Evolutionary conservation across 2,113 vertebrate species (phyloP).

Genomic region (Caloenas nicobarica): DNA sequence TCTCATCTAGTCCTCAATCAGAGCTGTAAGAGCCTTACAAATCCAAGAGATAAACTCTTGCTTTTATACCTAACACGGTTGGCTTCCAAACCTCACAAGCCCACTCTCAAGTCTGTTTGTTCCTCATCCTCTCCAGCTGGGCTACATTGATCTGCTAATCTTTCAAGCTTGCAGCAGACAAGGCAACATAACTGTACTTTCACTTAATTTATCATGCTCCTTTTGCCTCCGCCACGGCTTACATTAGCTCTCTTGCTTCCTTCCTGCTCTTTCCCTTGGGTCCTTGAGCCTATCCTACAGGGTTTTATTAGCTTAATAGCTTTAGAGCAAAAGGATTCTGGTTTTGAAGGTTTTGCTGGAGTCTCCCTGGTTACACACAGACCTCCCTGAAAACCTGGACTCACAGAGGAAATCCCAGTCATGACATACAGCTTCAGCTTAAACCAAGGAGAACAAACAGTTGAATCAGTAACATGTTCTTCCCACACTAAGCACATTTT

Average conservation of each 20-base stretch:
- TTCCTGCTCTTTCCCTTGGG: constrained; percentile 24
- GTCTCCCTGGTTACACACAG: background rate
- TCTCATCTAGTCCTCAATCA: background rate
- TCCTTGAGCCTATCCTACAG: background rate
- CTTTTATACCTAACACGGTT: background rate
- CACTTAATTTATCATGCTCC: background rate
- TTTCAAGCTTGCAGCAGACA: constrained; percentile 17
- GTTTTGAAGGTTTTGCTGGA: background rate
- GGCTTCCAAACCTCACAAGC: background rate
- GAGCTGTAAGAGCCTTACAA: background rate
- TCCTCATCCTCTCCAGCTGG: background rate
- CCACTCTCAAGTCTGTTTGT: background rate
- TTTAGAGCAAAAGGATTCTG: constrained; percentile 3
- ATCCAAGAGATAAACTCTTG: background rate
- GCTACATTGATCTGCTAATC: background rate
- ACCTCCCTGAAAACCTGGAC: background rate
- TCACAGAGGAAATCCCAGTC: background rate
- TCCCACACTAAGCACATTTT: background rate
- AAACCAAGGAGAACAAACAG: background rate
- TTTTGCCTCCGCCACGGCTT: constrained; percentile 10
- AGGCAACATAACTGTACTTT: background rate
- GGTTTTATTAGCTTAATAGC: constrained; percentile 36
- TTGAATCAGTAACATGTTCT: background rate
- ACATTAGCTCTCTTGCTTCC: constrained; percentile 40
- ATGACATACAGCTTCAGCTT: background rate